Base-by-base conservation (phyloP, 1,140 invertebrate species). In the Oreohelix idahoensis region DNA sequence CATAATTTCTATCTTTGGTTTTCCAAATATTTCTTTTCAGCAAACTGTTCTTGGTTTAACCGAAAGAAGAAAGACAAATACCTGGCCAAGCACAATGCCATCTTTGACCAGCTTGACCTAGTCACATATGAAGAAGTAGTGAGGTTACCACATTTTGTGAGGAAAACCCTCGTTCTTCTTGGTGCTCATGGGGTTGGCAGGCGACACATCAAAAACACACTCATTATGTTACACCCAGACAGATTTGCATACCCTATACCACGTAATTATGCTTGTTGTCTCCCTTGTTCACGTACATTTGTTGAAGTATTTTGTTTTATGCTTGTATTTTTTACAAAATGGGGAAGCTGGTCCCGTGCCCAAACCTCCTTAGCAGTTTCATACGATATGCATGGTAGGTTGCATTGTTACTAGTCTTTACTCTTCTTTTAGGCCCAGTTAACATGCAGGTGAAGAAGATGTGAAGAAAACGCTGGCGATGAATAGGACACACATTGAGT, bases 51-150 rank as follows among this genome's bases (percentile, higher is more conserved):
- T 13, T 92, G 92, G 92, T 92, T 92, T 89, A 89, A 89, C 69
- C 86, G 89, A 96, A 91, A 99, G 98, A 95, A 99, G 98, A 95
- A 99, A 97, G 98, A 99, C 94, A 99, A 99, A 93, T 99, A 99
- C 94, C 94, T 99, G 91, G 97, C 98, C 74, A 99, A 99, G 93
- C 98, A 99, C 93, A 99, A 99, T 93, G 91, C 92, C 5, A 89
- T 93, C 10, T 93, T 99, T 93, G 98, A 99, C 94, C 98, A 99
- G 93, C 95, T 99, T 90, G 98, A 99, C 94, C 95, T 99, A 91
- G 97, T 99, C 86, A 99, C 98, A 11, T 99, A 99, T 92, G 98
- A 99, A 93, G 98, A 99, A 94, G 98, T 99, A 88, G 97, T 99
- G 76, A 97, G 98, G 93, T 94, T 99, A 92, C 97, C 97, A 89